Conservation (phyloP, 1,140 invertebrate genomes). For the Portunus trituberculatus region DNA sequence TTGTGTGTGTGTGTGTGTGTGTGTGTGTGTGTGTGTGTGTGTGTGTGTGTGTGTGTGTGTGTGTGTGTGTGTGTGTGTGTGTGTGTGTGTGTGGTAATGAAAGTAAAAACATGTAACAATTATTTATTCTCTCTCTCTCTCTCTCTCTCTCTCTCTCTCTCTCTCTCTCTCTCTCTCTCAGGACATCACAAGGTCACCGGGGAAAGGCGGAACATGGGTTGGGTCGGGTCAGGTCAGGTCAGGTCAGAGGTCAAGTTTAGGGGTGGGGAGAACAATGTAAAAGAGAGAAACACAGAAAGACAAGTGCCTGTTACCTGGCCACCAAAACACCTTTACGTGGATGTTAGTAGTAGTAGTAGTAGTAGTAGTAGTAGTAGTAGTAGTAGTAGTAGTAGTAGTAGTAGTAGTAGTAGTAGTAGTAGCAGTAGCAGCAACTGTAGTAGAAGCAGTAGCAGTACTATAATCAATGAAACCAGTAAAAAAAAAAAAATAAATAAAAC, state of each 20-base stretch:
- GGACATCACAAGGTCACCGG: neutral
- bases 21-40: slow-evolving; percentile 52
- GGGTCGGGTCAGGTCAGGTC: neutral
- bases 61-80: slow-evolving; percentile 52
- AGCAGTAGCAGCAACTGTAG: neutral
- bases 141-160: slow-evolving; percentile 29
- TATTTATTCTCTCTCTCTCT: neutral
- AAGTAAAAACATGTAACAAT: neutral
- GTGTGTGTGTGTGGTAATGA: neutral
- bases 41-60: slow-evolving; percentile 52
- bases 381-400: neutral
- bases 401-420: neutral
- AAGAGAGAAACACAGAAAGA: slow-evolving; percentile 10
- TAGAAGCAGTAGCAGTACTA: neutral
- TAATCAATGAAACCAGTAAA: neutral
- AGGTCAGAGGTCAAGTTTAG: neutral
- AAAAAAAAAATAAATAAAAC: neutral
- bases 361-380: neutral
- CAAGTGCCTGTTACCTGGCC: neutral
- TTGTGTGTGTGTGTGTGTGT: slow-evolving; percentile 43
- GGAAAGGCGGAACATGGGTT: neutral
- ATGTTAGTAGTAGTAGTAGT: neutral
- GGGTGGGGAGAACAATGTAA: neutral
- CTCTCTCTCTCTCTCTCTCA: slow-evolving; percentile 25
- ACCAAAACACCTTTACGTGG: neutral